Evolutionary conservation across 2,113 vertebrate species (phyloP).

Genomic region (Noctilio leporinus): DNA sequence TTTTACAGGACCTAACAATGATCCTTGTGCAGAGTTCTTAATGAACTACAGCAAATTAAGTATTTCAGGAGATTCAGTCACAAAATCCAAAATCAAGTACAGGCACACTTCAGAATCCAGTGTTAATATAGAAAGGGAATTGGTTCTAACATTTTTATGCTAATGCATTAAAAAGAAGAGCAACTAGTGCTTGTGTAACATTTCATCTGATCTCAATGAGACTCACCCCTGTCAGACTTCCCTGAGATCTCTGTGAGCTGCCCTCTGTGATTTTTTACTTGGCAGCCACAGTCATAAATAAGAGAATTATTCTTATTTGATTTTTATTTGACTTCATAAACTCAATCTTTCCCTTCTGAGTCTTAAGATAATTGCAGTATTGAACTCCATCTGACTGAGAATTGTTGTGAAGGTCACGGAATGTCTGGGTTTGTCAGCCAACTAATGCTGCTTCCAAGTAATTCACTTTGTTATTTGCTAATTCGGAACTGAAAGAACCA

Average conservation of each 20-base stretch:
- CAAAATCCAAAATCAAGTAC: neutral
- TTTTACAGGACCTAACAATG: neutral
- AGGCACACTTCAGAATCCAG: neutral
- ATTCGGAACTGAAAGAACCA: neutral
- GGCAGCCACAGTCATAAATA: neutral
- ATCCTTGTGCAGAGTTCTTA: neutral
- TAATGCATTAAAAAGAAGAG: neutral
- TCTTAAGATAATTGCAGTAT: neutral
- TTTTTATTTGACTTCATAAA: conserved; percentile 39
- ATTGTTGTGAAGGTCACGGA: neutral
- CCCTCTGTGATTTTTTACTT: neutral
- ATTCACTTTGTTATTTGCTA: neutral
- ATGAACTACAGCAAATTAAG: conserved; percentile 9
- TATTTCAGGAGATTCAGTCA: neutral
- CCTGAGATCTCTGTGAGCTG: neutral
- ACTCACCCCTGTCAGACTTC: neutral
- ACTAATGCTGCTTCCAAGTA: neutral
- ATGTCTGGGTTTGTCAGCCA: neutral
- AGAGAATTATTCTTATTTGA: neutral
- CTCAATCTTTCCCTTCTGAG: neutral
- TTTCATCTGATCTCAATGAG: neutral
- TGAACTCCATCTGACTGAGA: neutral
- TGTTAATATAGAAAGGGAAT: neutral
- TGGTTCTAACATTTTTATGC: neutral
- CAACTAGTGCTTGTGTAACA: neutral